A percentile compares a stretch with the other conserved stretches of the same genome.
phyloP scores from a whole-genome alignment of 2,888 invertebrate genomes.

The Dicycla oo region DNA sequence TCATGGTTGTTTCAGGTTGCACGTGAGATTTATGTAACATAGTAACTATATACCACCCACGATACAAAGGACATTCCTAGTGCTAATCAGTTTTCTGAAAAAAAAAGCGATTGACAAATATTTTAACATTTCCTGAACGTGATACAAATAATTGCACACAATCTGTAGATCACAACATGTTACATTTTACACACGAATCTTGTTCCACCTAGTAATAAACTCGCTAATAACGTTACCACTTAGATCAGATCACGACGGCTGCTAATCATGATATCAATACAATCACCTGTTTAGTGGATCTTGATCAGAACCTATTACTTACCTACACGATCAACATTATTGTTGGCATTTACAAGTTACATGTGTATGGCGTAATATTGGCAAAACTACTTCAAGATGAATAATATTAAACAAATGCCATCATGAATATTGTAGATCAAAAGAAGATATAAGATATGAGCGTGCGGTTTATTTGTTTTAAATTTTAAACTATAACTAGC shows the following conservation, averaged over 20 bases:
- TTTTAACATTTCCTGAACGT: conserved; percentile 31
- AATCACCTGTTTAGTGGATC: conserved; percentile 33
- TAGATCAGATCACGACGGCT: conserved; percentile 33
- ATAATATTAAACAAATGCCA: neutral
- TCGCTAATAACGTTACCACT: conserved; percentile 36
- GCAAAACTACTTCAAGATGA: neutral
- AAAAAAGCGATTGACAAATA: neutral
- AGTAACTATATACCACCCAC: neutral
- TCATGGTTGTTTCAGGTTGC: neutral
- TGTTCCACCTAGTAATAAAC: conserved; percentile 4
- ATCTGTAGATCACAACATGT: conserved; percentile 14
- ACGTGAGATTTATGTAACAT: neutral
- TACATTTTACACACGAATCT: conserved; percentile 21
- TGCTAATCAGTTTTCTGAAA: neutral
- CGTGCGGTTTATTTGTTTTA: neutral
- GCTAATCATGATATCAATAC: conserved; percentile 15
- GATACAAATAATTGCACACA: conserved; percentile 37
- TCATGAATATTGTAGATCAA: neutral
- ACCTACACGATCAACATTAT: conserved; percentile 19
- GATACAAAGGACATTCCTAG: neutral
- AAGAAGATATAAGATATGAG: neutral
- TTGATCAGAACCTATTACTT: conserved; percentile 16
- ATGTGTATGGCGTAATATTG: neutral
- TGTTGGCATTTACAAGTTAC: conserved; percentile 5
- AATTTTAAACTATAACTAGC: too few species aligned